These are phyloP conservation scores for Ennomos fuscantarius DNA, from an alignment of 2,888 invertebrate species.

Conservation along the genomic window DNA sequence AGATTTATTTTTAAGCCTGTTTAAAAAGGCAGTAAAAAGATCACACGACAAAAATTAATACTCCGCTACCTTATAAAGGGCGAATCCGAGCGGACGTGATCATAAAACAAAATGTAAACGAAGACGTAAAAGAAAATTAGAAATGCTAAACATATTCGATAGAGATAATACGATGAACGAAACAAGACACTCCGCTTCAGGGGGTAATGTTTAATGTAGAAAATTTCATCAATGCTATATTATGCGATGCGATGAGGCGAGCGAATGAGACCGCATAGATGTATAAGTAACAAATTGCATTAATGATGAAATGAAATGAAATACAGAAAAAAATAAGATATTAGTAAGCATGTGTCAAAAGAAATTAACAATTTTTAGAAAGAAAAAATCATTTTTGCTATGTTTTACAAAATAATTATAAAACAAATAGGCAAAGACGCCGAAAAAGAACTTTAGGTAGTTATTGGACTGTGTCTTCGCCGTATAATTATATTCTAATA, in stretches of 20 bases:
- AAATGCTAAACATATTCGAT: conserved; percentile 65
- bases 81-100: conserved; percentile 36
- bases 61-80: conserved; percentile 46
- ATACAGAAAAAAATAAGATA: no score
- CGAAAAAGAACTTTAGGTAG: no score
- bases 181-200: conserved; percentile 68
- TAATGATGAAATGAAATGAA: background rate
- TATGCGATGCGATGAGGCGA: conserved; percentile 1
- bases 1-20: conserved; percentile 67
- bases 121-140: conserved; percentile 61
- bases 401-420: no score
- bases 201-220: conserved; percentile 79
- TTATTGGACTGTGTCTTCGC: no score
- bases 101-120: conserved; percentile 48
- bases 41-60: conserved; percentile 52
- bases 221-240: conserved; percentile 55
- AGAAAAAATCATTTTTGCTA: no score
- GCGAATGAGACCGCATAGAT: conserved; percentile 40
- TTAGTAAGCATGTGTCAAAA: no score
- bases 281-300: conserved; percentile 41
- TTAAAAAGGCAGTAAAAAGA: conserved; percentile 56
- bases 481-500: no score
- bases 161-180: conserved; percentile 74
- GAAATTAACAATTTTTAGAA: no score
- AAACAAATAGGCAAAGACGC: no score